phyloP scores from a whole-genome alignment of 1,140 invertebrate species.

The Leucophenga varia region DNA sequence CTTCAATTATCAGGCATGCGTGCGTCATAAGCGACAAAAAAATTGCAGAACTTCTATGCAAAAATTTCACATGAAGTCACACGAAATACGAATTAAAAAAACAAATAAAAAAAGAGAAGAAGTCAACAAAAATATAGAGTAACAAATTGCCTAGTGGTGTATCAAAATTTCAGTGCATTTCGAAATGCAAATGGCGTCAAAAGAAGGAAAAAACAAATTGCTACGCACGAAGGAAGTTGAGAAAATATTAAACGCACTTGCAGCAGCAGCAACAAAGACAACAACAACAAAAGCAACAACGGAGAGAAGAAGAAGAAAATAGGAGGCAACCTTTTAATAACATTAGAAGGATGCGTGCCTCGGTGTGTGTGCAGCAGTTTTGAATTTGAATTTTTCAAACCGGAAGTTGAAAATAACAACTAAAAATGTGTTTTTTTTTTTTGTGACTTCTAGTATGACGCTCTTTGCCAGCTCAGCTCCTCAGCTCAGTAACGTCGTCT shows the following conservation, averaged over 20 bases:
- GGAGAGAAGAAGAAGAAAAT: no score
- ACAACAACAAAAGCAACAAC: no score
- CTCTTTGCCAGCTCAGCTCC: no score
- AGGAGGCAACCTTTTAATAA: no score
- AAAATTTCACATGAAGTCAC: constrained; percentile 51
- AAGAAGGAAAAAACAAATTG: no score
- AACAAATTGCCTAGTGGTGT: no score
- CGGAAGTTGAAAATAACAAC: constrained; percentile 29
- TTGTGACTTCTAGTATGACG: no score
- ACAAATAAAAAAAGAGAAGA: constrained; percentile 5
- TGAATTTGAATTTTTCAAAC: constrained; percentile 10
- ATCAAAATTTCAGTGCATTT: no score
- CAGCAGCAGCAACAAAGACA: constrained; percentile 13
- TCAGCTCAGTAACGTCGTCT: no score
- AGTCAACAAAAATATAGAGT: constrained; percentile 7
- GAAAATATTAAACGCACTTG: constrained; percentile 16
- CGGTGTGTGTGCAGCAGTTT: background rate
- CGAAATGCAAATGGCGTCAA: no score
- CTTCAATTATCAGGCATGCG: constrained; percentile 37
- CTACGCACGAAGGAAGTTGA: no score
- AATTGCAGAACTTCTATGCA: constrained; percentile 45
- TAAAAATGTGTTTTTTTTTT: constrained; percentile 9
- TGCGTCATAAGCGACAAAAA: constrained; percentile 36
- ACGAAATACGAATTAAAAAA: constrained; percentile 49
- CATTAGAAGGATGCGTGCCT: no score